A percentile compares a stretch with the other conserved stretches of the same genome.
These are phyloP conservation scores for Stegodyphus mimosarum DNA, from an alignment of 1,140 invertebrate genomes.

Conservation along the genomic window DNA sequence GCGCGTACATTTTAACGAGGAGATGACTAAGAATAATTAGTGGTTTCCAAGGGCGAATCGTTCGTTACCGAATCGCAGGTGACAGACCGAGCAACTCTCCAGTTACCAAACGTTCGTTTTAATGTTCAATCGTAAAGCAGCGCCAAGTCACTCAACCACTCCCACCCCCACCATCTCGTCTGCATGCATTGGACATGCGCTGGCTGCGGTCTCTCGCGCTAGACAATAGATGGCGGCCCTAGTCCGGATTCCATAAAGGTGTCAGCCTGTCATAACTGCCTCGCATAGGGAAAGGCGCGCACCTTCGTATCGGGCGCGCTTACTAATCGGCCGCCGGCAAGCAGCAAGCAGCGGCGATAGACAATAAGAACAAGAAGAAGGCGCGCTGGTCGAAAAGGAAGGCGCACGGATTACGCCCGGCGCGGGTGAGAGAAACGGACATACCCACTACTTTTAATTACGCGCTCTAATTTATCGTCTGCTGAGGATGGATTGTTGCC, in stretches of 20 bases:
- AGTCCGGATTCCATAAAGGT: slow-evolving; percentile 54
- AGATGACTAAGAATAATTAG: no score
- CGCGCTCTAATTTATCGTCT: background rate
- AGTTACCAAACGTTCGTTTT: no score
- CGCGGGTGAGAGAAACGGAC: background rate
- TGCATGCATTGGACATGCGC: slow-evolving; percentile 48
- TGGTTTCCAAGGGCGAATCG: no score
- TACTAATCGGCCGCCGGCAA: background rate
- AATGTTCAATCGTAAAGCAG: slow-evolving; percentile 5
- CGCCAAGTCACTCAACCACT: slow-evolving; percentile 15
- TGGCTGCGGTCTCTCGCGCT: background rate
- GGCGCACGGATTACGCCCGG: slow-evolving; percentile 10
- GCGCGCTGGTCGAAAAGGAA: background rate
- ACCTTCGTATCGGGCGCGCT: slow-evolving; percentile 21
- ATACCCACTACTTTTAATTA: background rate
- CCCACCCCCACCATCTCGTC: background rate
- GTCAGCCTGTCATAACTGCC: slow-evolving; percentile 54
- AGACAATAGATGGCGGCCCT: slow-evolving; percentile 58
- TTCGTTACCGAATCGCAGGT: no score
- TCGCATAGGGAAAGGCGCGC: slow-evolving; percentile 35
- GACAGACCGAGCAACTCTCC: no score
- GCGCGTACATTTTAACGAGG: no score
- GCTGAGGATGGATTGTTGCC: background rate
- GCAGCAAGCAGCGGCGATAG: background rate
- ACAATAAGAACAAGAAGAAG: background rate